Evolutionary conservation across 2,888 invertebrate species (phyloP), one percentile per base, ranked within the genome.

Genomic region (Liopterus haemorrhoidalis): DNA sequence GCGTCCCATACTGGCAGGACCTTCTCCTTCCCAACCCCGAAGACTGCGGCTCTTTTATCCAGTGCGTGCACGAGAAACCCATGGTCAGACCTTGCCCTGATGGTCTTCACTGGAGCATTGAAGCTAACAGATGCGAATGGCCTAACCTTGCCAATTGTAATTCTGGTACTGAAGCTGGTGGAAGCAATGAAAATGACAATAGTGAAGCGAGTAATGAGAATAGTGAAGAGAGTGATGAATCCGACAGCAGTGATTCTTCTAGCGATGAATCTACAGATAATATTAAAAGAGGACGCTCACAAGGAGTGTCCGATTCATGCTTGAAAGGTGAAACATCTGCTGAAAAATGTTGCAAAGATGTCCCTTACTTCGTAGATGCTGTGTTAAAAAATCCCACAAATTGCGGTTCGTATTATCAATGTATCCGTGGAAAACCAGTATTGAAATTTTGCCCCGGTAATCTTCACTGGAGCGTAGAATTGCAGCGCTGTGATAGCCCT

Each of bases 61-160:
- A 46, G 18, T 46, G 46, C 28, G 46, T 41, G 15, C 32, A 42
- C 27, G 46, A 31, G 11, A n/a, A 24, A 16, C 41, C 41, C 18
- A 30, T 31, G 37, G 31, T 41, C 5, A 43, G 30, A 33, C 30
- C 30, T 9, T 52, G 52, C 35, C 50, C 50, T 8, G 46, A 8
- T 5, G 21, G 22, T 8, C 36, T 52, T 15, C 32, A 46, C 5
- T 52, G 49, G 35, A 52, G 48, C 21, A 27, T 47, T 4, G 28
- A 19, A n/a, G 8, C 22, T 5, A 46, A 49, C 16, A 40, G 39
- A 6, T 52, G 52, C 12, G 52, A 50, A 32, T 46, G 41, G 38
- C 42, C 45, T 1, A 5, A 41, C 9, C 30, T 25, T 22, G 40
- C 50, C 12, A 21, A 31, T 20, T 43, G 43, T 44, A 41, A 24